Conservation (phyloP, 2,888 invertebrate genomes). For the Hypena proboscidalis region DNA sequence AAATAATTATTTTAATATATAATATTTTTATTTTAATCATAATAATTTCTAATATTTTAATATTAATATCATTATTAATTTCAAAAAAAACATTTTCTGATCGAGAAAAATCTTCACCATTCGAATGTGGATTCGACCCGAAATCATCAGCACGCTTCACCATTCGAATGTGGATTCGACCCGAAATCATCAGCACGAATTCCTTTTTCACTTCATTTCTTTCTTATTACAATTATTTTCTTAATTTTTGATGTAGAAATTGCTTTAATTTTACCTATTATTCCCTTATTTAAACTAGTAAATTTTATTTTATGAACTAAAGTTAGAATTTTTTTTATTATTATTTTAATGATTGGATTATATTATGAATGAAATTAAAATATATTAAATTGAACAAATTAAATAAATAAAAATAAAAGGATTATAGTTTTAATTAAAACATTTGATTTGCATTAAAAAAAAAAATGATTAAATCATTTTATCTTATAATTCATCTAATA, state of each 20-base stretch:
- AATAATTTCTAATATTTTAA: slow-evolving; percentile 74
- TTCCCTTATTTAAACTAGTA: slow-evolving; percentile 64
- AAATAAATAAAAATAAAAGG: slow-evolving; percentile 47
- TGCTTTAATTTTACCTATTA: slow-evolving; percentile 86
- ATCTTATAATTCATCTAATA: slow-evolving; percentile 84
- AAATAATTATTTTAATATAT: slow-evolving; percentile 82
- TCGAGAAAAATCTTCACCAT: slow-evolving; percentile 87
- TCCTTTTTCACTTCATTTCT: slow-evolving; percentile 82
- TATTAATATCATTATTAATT: slow-evolving; percentile 77
- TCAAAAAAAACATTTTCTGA: slow-evolving; percentile 86
- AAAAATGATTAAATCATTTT: slow-evolving; percentile 63
- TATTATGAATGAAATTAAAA: slow-evolving; percentile 77
- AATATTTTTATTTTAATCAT: slow-evolving; percentile 61
- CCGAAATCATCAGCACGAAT: too few species aligned
- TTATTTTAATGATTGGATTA: slow-evolving; percentile 80
- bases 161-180: too few species aligned
- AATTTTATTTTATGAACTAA: slow-evolving; percentile 60
- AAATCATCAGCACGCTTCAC: too few species aligned
- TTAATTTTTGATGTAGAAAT: slow-evolving; percentile 91
- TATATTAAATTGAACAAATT: slow-evolving; percentile 71
- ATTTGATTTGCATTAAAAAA: slow-evolving; percentile 75
- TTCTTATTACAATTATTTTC: slow-evolving; percentile 89
- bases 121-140: slow-evolving; percentile 82
- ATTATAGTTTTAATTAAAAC: slow-evolving; percentile 74
- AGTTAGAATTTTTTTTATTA: slow-evolving; percentile 72